These are phyloP conservation scores for Synanceia verrucosa DNA, from an alignment of 2,797 vertebrate genomes.

Conservation along the genomic window DNA sequence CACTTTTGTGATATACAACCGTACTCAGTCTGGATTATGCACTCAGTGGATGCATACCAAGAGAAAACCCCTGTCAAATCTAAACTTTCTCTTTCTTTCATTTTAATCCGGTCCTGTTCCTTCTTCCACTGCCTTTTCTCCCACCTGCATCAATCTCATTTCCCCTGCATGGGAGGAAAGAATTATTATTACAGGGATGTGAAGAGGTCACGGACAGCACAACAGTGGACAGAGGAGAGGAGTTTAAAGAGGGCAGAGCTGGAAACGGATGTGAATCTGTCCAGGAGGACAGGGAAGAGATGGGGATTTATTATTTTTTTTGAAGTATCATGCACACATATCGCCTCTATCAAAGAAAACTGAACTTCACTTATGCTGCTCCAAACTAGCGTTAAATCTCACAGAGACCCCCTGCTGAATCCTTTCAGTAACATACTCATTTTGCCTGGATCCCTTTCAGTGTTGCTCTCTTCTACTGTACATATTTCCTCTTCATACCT, in stretches of 20 bases:
- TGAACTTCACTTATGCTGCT: constrained; percentile 17
- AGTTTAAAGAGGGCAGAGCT: constrained; percentile 4
- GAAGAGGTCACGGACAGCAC: constrained; percentile 33
- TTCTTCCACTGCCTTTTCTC: constrained; percentile 1
- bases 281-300: constrained; percentile 1
- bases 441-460: background rate
- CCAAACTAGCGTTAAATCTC: constrained; percentile 35
- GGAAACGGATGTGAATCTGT: constrained; percentile 13
- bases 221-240: constrained; percentile 4
- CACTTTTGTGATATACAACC: constrained; percentile 42
- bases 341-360: background rate
- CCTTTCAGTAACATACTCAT: constrained; percentile 12
- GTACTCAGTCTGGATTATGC: constrained; percentile 36
- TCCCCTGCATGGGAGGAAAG: constrained; percentile 23
- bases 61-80: background rate
- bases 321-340: constrained; percentile 6
- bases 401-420: constrained; percentile 28
- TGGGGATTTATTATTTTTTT: constrained; percentile 6
- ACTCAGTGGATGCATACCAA: constrained; percentile 39
- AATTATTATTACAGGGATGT: constrained; percentile 42
- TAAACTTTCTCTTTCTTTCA: constrained; percentile 4
- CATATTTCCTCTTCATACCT: constrained; percentile 19
- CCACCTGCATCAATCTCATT: constrained; percentile 45
- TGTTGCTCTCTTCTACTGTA: background rate
- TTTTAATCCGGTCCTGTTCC: background rate